phyloP scores from a whole-genome alignment of 2,113 vertebrate genomes.

The Cercopithecus mona region DNA sequence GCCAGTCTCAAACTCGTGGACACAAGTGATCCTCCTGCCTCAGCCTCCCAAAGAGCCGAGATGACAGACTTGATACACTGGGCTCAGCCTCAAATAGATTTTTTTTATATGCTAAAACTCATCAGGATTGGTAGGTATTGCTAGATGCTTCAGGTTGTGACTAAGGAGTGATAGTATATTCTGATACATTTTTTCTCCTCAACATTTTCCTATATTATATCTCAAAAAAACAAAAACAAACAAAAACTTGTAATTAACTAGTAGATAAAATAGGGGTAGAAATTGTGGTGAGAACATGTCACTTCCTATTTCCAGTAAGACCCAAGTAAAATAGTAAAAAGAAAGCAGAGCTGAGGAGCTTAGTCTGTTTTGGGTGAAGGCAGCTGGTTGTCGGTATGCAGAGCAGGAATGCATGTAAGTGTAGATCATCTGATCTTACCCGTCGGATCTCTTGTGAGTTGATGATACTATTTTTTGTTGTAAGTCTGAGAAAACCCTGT shows the following conservation, averaged over 20 bases:
- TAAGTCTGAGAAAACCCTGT: background rate
- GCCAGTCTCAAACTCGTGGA: background rate
- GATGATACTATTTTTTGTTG: background rate
- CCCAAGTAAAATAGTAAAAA: background rate
- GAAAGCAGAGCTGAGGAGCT: background rate
- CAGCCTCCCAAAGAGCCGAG: background rate
- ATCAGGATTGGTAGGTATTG: background rate
- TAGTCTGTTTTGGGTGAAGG: background rate
- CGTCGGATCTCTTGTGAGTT: background rate
- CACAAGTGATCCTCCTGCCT: background rate
- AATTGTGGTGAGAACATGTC: background rate
- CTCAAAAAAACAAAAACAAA: background rate
- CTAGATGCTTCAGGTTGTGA: slow-evolving; percentile 7
- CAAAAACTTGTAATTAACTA: background rate
- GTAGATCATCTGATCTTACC: background rate
- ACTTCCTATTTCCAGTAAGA: background rate
- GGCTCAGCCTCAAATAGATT: background rate
- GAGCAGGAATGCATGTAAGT: background rate
- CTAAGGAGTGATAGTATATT: background rate
- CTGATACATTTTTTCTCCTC: background rate
- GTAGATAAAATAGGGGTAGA: slow-evolving; percentile 2
- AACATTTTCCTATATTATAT: background rate
- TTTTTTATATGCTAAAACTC: background rate
- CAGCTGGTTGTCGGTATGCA: background rate
- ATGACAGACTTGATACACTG: background rate